Conservation (phyloP, 1,140 invertebrate species). For the Drosophila persimilis region DNA sequence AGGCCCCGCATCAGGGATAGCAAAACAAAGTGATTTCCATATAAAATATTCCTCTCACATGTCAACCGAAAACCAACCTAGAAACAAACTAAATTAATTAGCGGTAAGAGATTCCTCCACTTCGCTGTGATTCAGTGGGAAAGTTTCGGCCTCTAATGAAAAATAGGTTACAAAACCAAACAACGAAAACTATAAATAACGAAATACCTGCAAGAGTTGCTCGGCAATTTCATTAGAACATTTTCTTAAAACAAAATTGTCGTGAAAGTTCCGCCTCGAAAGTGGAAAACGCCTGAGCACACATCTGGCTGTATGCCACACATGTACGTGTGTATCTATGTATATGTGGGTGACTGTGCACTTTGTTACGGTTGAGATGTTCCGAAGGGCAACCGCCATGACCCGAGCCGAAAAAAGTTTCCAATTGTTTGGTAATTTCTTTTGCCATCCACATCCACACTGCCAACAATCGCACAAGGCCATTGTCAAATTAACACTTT, state of each 20-base stretch:
- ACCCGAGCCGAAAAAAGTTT: constrained; percentile 22
- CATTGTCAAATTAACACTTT: constrained; percentile 45
- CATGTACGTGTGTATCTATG: background rate
- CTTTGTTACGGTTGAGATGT: constrained; percentile 30
- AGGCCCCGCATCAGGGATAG: background rate
- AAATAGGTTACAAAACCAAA: constrained; percentile 24
- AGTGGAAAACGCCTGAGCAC: constrained; percentile 5
- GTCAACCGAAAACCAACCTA: background rate
- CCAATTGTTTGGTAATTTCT: constrained; percentile 34
- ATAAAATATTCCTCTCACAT: background rate
- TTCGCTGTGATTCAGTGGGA: constrained; percentile 13
- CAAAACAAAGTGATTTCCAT: background rate
- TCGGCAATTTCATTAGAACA: constrained; percentile 38
- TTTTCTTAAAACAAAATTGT: constrained; percentile 40
- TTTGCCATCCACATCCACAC: background rate
- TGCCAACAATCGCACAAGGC: background rate
- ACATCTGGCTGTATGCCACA: background rate
- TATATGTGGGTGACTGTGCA: background rate
- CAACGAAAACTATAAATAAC: constrained; percentile 42
- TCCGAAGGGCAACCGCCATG: constrained; percentile 37
- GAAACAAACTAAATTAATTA: constrained; percentile 54
- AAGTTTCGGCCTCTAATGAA: constrained; percentile 40
- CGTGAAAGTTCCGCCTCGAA: constrained; percentile 18
- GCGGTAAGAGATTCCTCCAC: constrained; percentile 27
- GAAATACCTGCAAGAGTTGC: constrained; percentile 26